phyloP scores from a whole-genome alignment of 2,113 vertebrate species.

The Boleophthalmus pectinirostris region DNA sequence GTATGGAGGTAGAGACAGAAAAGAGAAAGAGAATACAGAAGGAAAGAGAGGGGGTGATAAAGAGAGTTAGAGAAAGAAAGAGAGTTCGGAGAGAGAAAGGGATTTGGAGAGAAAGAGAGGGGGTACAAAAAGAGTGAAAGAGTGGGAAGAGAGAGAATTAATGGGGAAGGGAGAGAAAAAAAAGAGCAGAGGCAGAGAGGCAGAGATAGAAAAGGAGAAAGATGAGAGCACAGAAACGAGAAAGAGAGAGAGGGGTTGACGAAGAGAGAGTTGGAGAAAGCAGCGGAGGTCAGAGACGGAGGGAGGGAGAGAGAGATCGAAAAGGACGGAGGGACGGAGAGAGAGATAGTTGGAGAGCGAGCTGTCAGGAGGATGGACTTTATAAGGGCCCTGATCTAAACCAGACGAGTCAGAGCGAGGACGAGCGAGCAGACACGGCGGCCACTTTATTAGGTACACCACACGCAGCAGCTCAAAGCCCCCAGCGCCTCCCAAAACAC shows the following conservation, averaged over 20 bases:
- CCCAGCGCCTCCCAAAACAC: too few relatives aligned
- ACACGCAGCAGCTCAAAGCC: background rate
- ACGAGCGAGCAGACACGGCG: slow-evolving; percentile 5
- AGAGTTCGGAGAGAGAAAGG: too few relatives aligned
- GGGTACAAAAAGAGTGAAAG: too few relatives aligned
- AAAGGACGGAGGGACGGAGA: background rate
- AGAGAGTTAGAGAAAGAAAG: too few relatives aligned
- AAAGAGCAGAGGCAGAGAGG: too few relatives aligned
- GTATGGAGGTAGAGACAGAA: background rate
- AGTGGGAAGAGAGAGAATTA: too few relatives aligned
- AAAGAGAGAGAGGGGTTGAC: background rate
- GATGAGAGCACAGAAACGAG: too few relatives aligned
- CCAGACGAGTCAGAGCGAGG: slow-evolving; percentile 33
- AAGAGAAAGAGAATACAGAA: background rate
- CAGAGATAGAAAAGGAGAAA: background rate
- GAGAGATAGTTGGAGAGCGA: background rate
- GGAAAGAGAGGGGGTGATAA: too few relatives aligned
- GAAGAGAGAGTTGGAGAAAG: too few relatives aligned
- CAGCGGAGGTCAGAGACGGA: background rate
- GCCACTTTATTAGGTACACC: slow-evolving; percentile 1
- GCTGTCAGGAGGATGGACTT: slow-evolving; percentile 36
- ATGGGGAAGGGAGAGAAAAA: background rate
- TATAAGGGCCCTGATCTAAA: slow-evolving; percentile 49
- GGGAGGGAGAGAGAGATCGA: background rate
- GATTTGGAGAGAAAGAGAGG: too few relatives aligned